Conservation (phyloP, 2,888 invertebrate species). For the Micoletzkya japonica region DNA sequence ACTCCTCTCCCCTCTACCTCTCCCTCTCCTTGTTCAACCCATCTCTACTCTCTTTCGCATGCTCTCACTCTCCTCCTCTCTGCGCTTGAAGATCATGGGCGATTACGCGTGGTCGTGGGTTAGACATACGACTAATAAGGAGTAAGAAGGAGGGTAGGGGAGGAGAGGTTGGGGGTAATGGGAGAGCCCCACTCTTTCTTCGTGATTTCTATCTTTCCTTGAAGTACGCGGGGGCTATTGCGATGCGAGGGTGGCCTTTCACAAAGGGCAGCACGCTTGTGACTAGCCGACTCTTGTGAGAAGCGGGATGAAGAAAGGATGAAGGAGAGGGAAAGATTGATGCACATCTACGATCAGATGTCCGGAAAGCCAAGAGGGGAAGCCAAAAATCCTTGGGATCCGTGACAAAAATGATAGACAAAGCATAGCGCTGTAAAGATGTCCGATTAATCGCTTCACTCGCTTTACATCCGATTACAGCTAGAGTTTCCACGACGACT, state of each 20-base stretch:
- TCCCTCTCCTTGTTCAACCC: conserved; percentile 7
- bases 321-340: not conserved
- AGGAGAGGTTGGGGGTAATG: not conserved
- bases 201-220: not conserved
- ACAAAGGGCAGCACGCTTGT: not conserved
- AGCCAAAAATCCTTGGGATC: too few species aligned
- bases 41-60: not conserved
- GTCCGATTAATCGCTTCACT: too few species aligned
- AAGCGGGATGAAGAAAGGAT: not conserved
- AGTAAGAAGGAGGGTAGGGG: not conserved
- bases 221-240: not conserved
- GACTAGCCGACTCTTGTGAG: not conserved
- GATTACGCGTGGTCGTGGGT: not conserved
- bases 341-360: not conserved
- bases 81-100: not conserved
- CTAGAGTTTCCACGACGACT: too few species aligned
- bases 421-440: too few species aligned
- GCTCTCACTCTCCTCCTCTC: not conserved
- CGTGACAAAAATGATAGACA: too few species aligned
- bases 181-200: not conserved
- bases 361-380: too few species aligned
- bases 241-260: not conserved
- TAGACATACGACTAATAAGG: not conserved
- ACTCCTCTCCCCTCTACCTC: conserved; percentile 1
- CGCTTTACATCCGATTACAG: too few species aligned